phyloP scores from a whole-genome alignment of 1,140 invertebrate species.

The Tetranychus urticae region DNA sequence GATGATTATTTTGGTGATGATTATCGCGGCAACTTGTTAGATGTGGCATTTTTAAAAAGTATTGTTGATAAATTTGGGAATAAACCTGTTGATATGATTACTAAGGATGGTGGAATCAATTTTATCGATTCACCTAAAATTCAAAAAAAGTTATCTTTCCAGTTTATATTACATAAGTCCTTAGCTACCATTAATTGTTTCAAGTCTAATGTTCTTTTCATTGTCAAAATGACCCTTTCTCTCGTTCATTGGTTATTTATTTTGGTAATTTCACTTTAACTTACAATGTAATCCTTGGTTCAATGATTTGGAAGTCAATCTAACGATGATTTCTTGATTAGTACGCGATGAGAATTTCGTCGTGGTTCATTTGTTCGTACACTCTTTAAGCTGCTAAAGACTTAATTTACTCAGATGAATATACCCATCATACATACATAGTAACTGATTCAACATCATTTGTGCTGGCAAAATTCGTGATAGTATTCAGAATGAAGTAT shows the following conservation, averaged over 20 bases:
- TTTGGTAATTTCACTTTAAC: no score
- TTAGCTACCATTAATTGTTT: slow-evolving; percentile 22
- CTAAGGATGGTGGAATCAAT: slow-evolving; percentile 79
- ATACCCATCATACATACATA: slow-evolving; percentile 48
- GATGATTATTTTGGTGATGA: no score
- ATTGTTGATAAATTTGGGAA: no score
- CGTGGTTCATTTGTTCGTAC: slow-evolving; percentile 30
- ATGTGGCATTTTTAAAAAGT: no score
- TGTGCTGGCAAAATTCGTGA: slow-evolving; percentile 52
- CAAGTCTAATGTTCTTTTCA: no score
- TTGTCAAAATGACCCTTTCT: no score
- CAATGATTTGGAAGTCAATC: no score
- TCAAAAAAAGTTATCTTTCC: slow-evolving; percentile 47
- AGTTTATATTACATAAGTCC: no score
- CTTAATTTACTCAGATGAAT: slow-evolving; percentile 47
- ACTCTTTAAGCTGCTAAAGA: slow-evolving; percentile 46
- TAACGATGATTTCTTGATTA: neutral
- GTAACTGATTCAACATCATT: slow-evolving; percentile 41
- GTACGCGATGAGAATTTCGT: slow-evolving; percentile 12
- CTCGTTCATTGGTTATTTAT: no score
- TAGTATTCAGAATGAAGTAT: slow-evolving; percentile 33
- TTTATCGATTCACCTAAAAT: slow-evolving; percentile 55
- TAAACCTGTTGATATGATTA: slow-evolving; percentile 27
- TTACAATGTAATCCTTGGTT: no score
- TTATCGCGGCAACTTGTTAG: no score